Percentiles rank a stretch among this genome's conserved stretches.
These are phyloP conservation scores for Stratiomys singularior DNA, from an alignment of 2,888 invertebrate genomes.

Conservation along the genomic window DNA sequence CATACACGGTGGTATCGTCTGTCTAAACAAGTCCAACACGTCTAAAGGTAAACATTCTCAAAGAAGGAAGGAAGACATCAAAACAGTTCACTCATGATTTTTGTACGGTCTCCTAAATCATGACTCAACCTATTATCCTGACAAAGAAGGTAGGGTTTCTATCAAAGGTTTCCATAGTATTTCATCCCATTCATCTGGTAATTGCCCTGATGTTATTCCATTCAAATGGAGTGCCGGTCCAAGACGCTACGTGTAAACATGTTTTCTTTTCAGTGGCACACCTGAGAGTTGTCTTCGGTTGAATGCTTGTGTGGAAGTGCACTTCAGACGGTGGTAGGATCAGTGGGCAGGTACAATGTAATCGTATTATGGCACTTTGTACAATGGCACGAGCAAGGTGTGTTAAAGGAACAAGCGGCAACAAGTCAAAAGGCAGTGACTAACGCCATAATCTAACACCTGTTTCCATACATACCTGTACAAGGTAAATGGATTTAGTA, in stretches of 20 bases:
- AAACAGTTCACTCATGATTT: conserved; percentile 30
- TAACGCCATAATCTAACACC: conserved; percentile 13
- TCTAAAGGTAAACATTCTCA: not conserved
- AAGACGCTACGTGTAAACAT: not conserved
- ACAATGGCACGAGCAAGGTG: too few species aligned
- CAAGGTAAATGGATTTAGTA: not conserved
- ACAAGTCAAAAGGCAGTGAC: not conserved
- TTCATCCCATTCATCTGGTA: not conserved
- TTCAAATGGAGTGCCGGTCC: not conserved
- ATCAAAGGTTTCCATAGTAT: not conserved
- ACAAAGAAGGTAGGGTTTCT: too few species aligned
- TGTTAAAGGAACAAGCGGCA: too few species aligned
- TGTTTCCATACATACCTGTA: conserved; percentile 27
- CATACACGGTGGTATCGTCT: not conserved
- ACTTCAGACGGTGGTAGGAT: not conserved
- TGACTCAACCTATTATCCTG: conserved; percentile 25
- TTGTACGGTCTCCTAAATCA: conserved; percentile 20
- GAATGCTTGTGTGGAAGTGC: not conserved
- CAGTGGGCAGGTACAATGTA: not conserved
- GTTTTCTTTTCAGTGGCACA: not conserved
- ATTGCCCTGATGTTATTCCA: not conserved
- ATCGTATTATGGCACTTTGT: not conserved
- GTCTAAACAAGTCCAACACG: not conserved
- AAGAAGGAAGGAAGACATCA: not conserved
- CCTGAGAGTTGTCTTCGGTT: not conserved